Evolutionary conservation across 2,888 invertebrate species (phyloP), one percentile per base, ranked within the genome.

Genomic region (Agriopis marginaria): DNA sequence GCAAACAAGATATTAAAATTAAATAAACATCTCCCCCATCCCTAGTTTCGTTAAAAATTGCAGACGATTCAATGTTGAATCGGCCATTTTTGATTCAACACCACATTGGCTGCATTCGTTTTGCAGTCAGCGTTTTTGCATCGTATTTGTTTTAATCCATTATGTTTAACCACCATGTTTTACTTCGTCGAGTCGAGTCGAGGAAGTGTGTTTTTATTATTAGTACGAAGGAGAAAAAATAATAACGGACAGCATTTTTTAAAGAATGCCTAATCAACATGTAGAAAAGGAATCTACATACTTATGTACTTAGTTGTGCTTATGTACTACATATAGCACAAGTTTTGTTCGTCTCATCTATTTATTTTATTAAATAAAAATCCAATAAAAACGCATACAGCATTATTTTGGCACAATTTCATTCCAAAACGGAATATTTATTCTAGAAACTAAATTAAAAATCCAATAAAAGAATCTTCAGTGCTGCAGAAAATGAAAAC

Each of bases 51-150:
- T 82, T 83, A 84, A 88, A 90, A 90, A 89, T 82, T 79, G 91
- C 91, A 91, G 91, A 90, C 83, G 55, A 1, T 32, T 63, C 58
- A 66, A 81, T 80, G 82, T 84, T 82, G 75, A 79, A 78, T 69
- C 82, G 78, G 86, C 89, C 86, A 90, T 90, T 92, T 91, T 90
- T 90, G 89, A 83, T 85, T 80, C 88, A 89, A 89, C 77, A 74
- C 76, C 77, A 83, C 71, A 71, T 71, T 69, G 73, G 64, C 82
- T 89, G 91, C 89, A 90, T 82, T 80, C 81, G 84, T 79, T 82
- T 79, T 85, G 84, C 83, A 82, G 86, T 90, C 89, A 90, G 91
- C 90, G 74, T 81, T 91, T 86, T 88, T 83, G 79, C 79, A 77
- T 77, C 81, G 83, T 89, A 86, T 88, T 90, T 89, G 87, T 80